A percentile compares a stretch with the other conserved stretches of the same genome.
Conservation (phyloP, 2,888 invertebrate species). For the Amblyteles armatorius region DNA sequence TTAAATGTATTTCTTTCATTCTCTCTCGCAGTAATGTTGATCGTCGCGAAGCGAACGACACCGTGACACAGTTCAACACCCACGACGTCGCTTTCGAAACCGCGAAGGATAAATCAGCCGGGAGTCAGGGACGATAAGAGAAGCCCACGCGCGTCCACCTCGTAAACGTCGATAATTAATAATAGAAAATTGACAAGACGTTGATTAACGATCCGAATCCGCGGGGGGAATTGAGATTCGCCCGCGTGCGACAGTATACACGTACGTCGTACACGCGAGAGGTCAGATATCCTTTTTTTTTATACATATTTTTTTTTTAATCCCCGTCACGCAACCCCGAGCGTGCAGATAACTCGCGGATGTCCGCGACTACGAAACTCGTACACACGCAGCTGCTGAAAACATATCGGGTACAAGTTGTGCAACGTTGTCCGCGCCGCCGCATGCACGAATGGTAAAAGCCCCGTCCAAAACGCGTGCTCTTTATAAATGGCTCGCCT, state of each 20-base stretch:
- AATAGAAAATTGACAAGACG: constrained; percentile 41
- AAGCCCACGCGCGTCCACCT: constrained; percentile 17
- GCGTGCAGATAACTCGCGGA: constrained; percentile 27
- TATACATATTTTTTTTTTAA: background rate
- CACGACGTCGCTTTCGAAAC: constrained; percentile 25
- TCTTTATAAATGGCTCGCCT: constrained; percentile 17
- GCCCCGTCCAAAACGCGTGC: constrained; percentile 9
- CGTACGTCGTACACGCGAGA: constrained; percentile 8
- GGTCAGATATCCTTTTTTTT: constrained; percentile 1
- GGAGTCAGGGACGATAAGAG: constrained; percentile 3
- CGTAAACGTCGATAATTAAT: constrained; percentile 16
- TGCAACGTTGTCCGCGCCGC: background rate
- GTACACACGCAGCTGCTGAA: constrained; percentile 12
- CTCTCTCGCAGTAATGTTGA: constrained; percentile 5
- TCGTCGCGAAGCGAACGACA: constrained; percentile 8
- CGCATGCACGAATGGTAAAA: constrained; percentile 5
- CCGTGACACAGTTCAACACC: constrained; percentile 44
- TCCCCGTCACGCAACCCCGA: constrained; percentile 45
- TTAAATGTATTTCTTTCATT: background rate
- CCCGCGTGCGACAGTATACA: background rate
- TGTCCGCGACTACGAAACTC: constrained; percentile 6
- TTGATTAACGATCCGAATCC: constrained; percentile 32
- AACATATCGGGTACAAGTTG: constrained; percentile 13
- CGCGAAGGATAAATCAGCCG: background rate
- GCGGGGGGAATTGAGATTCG: constrained; percentile 6